These are phyloP conservation scores for Agonopterix alstromeriana DNA, from an alignment of 2,888 invertebrate species.

Conservation along the genomic window DNA sequence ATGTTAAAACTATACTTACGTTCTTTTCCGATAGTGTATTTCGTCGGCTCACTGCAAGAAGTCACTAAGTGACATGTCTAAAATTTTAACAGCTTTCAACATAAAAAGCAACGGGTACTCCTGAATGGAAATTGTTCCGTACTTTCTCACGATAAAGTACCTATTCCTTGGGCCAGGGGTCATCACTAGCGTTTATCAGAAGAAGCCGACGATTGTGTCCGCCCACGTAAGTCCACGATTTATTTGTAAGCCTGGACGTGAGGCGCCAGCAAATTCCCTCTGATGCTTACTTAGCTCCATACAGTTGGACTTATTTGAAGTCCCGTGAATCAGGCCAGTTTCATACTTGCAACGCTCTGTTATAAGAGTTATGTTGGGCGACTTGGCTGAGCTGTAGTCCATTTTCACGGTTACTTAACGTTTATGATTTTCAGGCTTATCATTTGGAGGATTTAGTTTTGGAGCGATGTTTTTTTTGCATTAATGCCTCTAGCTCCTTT, in stretches of 20 bases:
- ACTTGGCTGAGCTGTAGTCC: neutral
- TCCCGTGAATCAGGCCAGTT: too few relatives aligned
- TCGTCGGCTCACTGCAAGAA: too few relatives aligned
- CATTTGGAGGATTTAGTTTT: neutral
- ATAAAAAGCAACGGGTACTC: neutral
- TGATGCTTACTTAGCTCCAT: conserved; percentile 9
- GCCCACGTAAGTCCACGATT: conserved; percentile 48
- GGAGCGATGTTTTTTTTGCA: too few relatives aligned
- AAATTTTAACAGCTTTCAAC: too few relatives aligned
- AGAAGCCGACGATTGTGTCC: conserved; percentile 39
- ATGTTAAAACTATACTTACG: too few relatives aligned
- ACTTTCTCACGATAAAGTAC: conserved; percentile 29
- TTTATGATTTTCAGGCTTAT: conserved; percentile 12
- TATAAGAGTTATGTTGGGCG: too few relatives aligned
- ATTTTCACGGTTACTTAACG: conserved; percentile 23
- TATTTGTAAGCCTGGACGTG: conserved; percentile 33
- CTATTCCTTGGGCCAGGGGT: conserved; percentile 25
- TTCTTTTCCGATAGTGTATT: too few relatives aligned
- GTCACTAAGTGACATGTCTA: too few relatives aligned
- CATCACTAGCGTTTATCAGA: conserved; percentile 41
- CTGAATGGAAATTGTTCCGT: neutral
- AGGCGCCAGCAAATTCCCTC: conserved; percentile 31
- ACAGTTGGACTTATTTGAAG: neutral
- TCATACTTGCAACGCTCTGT: too few relatives aligned
- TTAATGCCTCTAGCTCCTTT: too few relatives aligned